Evolutionary conservation across 2,888 invertebrate species (phyloP).

Genomic region (Leptopterna dolabrata): DNA sequence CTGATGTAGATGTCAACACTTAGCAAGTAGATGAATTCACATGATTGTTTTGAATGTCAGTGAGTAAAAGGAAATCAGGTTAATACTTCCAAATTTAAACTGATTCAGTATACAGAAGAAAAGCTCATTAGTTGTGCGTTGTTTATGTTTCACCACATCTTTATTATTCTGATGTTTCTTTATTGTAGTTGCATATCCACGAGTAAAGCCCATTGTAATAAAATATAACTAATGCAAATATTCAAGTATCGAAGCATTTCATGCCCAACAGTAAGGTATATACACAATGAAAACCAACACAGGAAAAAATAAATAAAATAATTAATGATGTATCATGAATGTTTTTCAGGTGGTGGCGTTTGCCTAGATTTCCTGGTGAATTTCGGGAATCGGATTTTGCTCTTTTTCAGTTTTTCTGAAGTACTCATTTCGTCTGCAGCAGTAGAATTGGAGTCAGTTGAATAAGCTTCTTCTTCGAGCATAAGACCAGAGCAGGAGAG

Average conservation of each 20-base stretch:
- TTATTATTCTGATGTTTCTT: not conserved
- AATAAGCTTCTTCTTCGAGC: conserved; percentile 74
- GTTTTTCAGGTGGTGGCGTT: conserved; percentile 57
- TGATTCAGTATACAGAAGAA: not conserved
- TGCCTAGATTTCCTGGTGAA: conserved; percentile 60
- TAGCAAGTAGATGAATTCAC: too few relatives aligned
- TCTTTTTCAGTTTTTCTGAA: conserved; percentile 58
- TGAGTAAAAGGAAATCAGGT: too few relatives aligned
- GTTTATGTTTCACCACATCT: not conserved
- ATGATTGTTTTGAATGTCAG: too few relatives aligned
- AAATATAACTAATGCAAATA: not conserved
- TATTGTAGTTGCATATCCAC: not conserved
- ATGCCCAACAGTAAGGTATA: not conserved
- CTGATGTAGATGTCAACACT: too few relatives aligned
- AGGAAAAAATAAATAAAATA: not conserved
- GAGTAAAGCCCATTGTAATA: not conserved
- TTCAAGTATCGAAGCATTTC: not conserved
- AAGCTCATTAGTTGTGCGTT: not conserved
- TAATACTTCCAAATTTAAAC: too few relatives aligned
- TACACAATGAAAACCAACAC: not conserved
- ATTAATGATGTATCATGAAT: conserved; percentile 53
- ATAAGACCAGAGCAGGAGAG: conserved; percentile 51
- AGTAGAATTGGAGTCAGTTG: conserved; percentile 76
- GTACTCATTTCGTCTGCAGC: conserved; percentile 59
- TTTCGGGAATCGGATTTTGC: conserved; percentile 61